Percentiles rank a stretch among this genome's conserved stretches.
These are phyloP conservation scores for Nothobranchius kuhntae DNA, from an alignment of 2,113 vertebrate species.

Conservation along the genomic window DNA sequence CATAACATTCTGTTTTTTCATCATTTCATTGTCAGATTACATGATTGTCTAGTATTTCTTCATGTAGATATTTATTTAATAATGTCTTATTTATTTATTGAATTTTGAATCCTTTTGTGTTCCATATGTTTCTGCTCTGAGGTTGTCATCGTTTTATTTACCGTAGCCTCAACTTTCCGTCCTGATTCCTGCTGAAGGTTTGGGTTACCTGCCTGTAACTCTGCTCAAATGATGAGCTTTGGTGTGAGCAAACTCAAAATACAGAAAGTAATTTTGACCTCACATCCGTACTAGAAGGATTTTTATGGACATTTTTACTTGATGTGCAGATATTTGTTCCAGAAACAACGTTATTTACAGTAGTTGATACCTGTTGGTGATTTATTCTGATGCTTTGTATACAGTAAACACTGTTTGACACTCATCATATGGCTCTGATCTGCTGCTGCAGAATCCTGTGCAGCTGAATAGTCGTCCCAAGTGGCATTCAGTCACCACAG, in stretches of 20 bases:
- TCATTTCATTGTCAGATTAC: no score
- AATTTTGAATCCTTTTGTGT: no score
- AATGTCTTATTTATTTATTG: no score
- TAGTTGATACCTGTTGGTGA: background rate
- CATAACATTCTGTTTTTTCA: no score
- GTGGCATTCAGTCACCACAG: background rate
- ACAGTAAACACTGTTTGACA: constrained; percentile 29
- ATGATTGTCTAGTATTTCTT: constrained; percentile 1
- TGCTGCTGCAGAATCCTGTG: constrained; percentile 27
- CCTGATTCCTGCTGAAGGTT: background rate
- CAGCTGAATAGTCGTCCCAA: constrained; percentile 23
- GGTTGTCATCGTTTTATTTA: constrained; percentile 6
- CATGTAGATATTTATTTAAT: no score
- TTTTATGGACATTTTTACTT: background rate
- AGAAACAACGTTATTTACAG: constrained; percentile 21
- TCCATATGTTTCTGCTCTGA: background rate
- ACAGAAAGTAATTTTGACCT: no score
- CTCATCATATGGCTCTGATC: constrained; percentile 41
- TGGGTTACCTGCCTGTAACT: background rate
- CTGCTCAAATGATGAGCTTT: background rate
- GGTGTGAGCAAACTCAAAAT: background rate
- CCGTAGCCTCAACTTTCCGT: background rate
- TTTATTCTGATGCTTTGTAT: constrained; percentile 35
- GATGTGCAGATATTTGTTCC: constrained; percentile 36
- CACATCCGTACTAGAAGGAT: background rate